Conservation (phyloP, 2,888 invertebrate species). For the Stenodema calcarata region DNA sequence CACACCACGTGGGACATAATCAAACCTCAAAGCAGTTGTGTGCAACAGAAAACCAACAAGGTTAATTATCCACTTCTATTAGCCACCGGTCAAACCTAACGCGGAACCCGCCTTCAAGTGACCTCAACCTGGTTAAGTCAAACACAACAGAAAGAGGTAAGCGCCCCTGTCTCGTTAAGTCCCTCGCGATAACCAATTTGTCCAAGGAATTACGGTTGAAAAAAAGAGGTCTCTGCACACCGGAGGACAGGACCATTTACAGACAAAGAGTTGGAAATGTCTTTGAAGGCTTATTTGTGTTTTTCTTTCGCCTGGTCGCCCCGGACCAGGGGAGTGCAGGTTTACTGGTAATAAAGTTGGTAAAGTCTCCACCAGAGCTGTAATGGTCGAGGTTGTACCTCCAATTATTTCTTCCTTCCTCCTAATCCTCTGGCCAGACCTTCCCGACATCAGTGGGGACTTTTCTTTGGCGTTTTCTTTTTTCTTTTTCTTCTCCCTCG, state of each 20-base stretch:
- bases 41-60: neutral
- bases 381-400: constrained; percentile 23
- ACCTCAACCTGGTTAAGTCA: neutral
- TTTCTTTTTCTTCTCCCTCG: neutral
- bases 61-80: neutral
- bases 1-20: too few species aligned
- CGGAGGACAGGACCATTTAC: neutral
- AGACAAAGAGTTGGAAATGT: neutral
- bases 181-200: neutral
- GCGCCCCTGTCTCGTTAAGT: neutral
- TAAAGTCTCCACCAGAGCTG: neutral
- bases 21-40: neutral
- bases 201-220: neutral
- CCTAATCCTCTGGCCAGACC: neutral
- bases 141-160: neutral
- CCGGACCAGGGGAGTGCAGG: neutral
- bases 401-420: constrained; percentile 28
- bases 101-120: neutral
- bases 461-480: neutral
- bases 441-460: neutral
- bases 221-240: neutral
- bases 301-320: neutral
- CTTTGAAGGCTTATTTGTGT: neutral
- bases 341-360: constrained; percentile 25
- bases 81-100: neutral